Percentiles rank a stretch among this genome's conserved stretches.
Conservation (phyloP, 2,797 vertebrate species). For the Passerculus sandwichensis region DNA sequence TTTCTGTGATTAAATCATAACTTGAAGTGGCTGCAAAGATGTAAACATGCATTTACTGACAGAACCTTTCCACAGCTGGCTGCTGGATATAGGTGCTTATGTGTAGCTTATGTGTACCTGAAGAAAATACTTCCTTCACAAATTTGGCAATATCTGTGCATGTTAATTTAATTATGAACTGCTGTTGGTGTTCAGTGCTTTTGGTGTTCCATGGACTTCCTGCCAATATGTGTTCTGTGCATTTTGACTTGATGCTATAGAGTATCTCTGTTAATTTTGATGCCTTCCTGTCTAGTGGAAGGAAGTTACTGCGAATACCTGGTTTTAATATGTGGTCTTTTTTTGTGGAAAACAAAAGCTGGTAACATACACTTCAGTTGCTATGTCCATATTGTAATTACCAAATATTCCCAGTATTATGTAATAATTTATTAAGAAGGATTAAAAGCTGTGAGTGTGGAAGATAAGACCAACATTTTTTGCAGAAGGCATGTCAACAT, state of each 20-base stretch:
- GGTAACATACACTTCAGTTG: not conserved
- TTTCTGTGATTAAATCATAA: slow-evolving; percentile 2
- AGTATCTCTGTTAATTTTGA: not conserved
- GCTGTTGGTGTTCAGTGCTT: not conserved
- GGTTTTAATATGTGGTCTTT: not conserved
- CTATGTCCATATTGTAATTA: not conserved
- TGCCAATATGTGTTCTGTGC: not conserved
- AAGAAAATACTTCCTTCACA: not conserved
- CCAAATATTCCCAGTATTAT: not conserved
- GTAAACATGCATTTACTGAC: not conserved
- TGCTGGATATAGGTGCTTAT: not conserved
- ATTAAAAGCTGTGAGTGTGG: not conserved
- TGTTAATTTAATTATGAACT: not conserved
- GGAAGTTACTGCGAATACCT: not conserved
- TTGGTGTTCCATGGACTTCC: not conserved
- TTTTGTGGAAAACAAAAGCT: not conserved
- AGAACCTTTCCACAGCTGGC: not conserved
- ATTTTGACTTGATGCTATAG: not conserved
- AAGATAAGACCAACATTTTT: not conserved
- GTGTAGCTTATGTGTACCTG: not conserved
- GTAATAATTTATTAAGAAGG: not conserved
- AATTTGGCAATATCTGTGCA: not conserved
- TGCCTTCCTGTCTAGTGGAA: not conserved
- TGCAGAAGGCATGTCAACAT: not conserved
- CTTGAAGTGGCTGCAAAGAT: not conserved